These are phyloP conservation scores for Magallana gigas DNA, from an alignment of 1,140 invertebrate species.

Conservation along the genomic window DNA sequence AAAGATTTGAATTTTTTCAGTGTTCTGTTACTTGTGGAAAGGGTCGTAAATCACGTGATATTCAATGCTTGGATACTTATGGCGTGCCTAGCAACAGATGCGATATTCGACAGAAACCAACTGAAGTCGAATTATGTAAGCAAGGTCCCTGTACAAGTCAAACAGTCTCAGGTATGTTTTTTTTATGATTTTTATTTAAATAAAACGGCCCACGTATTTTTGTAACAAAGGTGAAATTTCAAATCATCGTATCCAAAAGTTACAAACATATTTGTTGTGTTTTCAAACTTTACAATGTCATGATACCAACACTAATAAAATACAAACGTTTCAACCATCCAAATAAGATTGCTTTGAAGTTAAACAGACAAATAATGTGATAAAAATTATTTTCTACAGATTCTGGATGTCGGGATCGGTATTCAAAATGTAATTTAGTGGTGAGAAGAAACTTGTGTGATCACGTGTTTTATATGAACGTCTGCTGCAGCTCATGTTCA, in stretches of 20 bases:
- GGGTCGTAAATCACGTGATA: constrained; percentile 43
- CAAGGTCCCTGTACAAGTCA: background rate
- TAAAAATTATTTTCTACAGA: background rate
- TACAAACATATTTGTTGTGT: too few species aligned
- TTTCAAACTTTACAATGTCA: too few species aligned
- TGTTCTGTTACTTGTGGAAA: constrained; percentile 53
- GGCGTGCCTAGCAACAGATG: constrained; percentile 5
- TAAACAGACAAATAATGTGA: too few species aligned
- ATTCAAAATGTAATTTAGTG: background rate
- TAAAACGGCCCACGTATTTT: too few species aligned
- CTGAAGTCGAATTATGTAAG: background rate
- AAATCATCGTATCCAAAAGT: too few species aligned
- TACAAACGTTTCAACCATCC: too few species aligned
- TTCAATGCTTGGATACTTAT: constrained; percentile 41
- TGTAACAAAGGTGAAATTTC: too few species aligned
- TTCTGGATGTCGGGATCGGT: constrained; percentile 25
- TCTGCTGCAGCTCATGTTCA: background rate
- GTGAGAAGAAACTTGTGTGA: constrained; percentile 21
- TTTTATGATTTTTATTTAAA: background rate
- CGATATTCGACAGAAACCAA: background rate
- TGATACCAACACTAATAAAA: too few species aligned
- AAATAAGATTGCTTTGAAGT: too few species aligned
- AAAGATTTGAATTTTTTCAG: constrained; percentile 3
- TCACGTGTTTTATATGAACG: constrained; percentile 23
- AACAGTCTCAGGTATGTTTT: background rate